Evolutionary conservation across 2,113 vertebrate species (phyloP), one percentile per base, ranked within the genome.

Genomic region (Pimephales promelas): DNA sequence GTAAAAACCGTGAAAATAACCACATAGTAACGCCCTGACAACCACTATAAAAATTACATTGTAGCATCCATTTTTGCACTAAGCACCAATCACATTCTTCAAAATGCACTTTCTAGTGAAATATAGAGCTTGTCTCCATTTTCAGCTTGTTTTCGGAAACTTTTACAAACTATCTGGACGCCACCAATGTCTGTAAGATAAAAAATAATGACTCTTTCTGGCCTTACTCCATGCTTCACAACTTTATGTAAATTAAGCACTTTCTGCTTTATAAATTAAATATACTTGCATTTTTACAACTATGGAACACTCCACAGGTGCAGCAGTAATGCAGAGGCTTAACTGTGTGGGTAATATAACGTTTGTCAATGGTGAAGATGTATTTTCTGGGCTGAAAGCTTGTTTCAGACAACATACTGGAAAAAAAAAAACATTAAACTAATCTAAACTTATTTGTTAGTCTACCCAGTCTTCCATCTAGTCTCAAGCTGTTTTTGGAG

Each of bases 201-300:
- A 81, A 81, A 81, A 74, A 45, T 66, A 52, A 45, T 52, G 28
- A 49, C 26, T 34, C 70, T 28, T 16, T 59, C 31, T 64, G 68
- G 54, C 45, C 36, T 24, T 49, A 20, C 34, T 81, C 34, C 79
- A 81, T 2, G 43, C 79, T 24, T 56, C 84, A 81, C 36, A 22
- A 16, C 57, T 28, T 64, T 59, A 83, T 56, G 22, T 31, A 11
- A 52, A 36, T 56, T 64, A 68, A 61, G 45, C 49, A 62, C 83
- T 76, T 80, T 71, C 28, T 47, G 43, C 72, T 54, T 31, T 28
- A 43, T 77, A 76, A 75, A 81, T 81, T 71, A 70, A 85, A 61
- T 40, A 26, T 43, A 18, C 43, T 57, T 54, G 43, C 34, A 28
- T 31, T 61, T 73, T 76, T 74, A 57, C 2, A 16, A 31, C 52